Percentiles rank a stretch among this genome's conserved stretches.
Evolutionary conservation across 2,797 vertebrate species (phyloP).

Genomic region (Myotis myotis): DNA sequence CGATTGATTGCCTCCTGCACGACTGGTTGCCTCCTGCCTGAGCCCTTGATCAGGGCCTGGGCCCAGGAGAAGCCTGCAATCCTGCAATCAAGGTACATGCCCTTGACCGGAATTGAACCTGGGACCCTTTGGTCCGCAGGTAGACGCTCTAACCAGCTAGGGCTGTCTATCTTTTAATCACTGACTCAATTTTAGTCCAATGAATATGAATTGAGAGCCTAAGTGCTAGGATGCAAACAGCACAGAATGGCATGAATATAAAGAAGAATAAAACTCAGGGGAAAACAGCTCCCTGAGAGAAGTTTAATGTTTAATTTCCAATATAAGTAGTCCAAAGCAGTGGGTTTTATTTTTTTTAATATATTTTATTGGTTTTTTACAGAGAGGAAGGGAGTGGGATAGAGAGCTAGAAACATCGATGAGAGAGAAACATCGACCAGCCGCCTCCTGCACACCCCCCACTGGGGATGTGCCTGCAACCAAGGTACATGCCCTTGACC

Average conservation of each 20-base stretch:
- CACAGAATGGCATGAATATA: background rate
- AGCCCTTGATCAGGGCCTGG: too few species aligned
- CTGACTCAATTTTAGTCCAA: background rate
- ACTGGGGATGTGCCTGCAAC: too few species aligned
- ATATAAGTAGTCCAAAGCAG: background rate
- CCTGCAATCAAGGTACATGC: background rate
- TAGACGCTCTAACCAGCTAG: background rate
- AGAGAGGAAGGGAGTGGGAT: too few species aligned
- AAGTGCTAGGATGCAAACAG: background rate
- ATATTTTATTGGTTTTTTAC: too few species aligned
- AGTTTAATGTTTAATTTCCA: background rate
- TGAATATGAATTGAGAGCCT: background rate
- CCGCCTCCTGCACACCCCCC: too few species aligned
- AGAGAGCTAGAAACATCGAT: too few species aligned
- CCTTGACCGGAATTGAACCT: background rate
- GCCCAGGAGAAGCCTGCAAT: too few species aligned
- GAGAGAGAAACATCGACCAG: too few species aligned
- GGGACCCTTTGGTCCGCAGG: background rate
- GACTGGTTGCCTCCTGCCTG: too few species aligned
- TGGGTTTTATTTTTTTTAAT: background rate
- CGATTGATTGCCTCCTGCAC: background rate
- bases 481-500: too few species aligned
- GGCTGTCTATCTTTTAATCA: background rate
- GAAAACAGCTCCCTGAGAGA: background rate
- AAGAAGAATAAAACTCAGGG: conserved; percentile 11